Evolutionary conservation across 2,797 vertebrate genomes (phyloP).

Genomic region (Pygocentrus nattereri): DNA sequence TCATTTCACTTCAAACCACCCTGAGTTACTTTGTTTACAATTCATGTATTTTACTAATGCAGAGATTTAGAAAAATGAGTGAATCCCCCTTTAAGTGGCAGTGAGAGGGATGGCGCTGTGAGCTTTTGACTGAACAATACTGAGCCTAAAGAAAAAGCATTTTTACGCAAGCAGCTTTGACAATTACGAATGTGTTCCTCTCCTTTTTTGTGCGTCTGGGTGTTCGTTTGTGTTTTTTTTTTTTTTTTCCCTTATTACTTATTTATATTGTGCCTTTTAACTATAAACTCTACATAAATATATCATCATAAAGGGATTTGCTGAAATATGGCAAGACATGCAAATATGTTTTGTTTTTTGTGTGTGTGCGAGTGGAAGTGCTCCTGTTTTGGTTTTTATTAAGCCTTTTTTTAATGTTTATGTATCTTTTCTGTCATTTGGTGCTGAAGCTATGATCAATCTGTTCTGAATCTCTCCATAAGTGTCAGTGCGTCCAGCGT

Average conservation of each 20-base stretch:
- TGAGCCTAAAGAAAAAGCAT: constrained; percentile 75
- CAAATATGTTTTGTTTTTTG: constrained; percentile 47
- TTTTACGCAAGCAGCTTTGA: constrained; percentile 77
- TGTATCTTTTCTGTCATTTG: not conserved
- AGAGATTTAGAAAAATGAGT: too few relatives aligned
- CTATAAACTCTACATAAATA: constrained; percentile 64
- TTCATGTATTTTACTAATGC: too few relatives aligned
- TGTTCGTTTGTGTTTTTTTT: constrained; percentile 52
- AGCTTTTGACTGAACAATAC: constrained; percentile 74
- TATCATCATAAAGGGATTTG: constrained; percentile 76
- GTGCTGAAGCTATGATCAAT: not conserved
- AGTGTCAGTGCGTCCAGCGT: too few relatives aligned
- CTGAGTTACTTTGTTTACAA: too few relatives aligned
- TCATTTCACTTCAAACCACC: too few relatives aligned
- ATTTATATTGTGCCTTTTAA: constrained; percentile 85
- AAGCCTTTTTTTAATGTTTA: constrained; percentile 29
- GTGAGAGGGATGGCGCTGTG: constrained; percentile 30
- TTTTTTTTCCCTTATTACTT: constrained; percentile 64
- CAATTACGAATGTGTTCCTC: constrained; percentile 77
- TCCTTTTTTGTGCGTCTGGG: constrained; percentile 54
- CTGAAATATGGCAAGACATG: constrained; percentile 52
- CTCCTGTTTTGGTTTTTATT: constrained; percentile 41
- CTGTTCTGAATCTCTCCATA: too few relatives aligned
- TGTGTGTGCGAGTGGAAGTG: constrained; percentile 54
- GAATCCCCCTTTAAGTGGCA: not conserved